phyloP scores from a whole-genome alignment of 2,797 vertebrate genomes.

The Pipistrellus kuhlii region DNA sequence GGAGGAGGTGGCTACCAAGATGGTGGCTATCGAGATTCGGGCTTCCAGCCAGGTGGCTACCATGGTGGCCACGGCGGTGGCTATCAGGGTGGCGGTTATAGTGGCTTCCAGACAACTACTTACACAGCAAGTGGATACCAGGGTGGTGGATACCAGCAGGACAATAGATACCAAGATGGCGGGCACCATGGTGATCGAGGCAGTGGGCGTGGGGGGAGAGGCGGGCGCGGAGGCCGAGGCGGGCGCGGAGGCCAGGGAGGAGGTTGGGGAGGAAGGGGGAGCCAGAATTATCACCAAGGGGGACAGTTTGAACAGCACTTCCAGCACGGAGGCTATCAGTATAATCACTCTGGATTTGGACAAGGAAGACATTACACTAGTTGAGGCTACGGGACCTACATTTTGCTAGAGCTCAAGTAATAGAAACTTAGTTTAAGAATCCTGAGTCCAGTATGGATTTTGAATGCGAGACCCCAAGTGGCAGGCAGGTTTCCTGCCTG shows the following conservation, averaged over 20 bases:
- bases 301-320: constrained; percentile 99
- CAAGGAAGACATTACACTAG: constrained; percentile 96
- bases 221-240: constrained; percentile 86
- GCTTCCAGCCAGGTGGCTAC: constrained; percentile 90
- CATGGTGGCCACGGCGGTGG: constrained; percentile 88
- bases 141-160: constrained; percentile 90
- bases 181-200: constrained; percentile 91
- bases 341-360: constrained; percentile 96
- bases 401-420: constrained; percentile 89
- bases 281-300: constrained; percentile 95
- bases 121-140: constrained; percentile 91
- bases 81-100: constrained; percentile 90
- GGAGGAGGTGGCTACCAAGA: constrained; percentile 91
- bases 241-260: constrained; percentile 91
- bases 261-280: constrained; percentile 95
- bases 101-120: constrained; percentile 90
- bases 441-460: constrained; percentile 75
- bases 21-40: constrained; percentile 89
- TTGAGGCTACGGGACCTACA: constrained; percentile 88
- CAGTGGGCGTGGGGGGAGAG: constrained; percentile 87
- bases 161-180: constrained; percentile 90
- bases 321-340: constrained; percentile 98
- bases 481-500: constrained; percentile 73
- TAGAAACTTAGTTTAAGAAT: constrained; percentile 84
- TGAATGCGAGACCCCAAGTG: constrained; percentile 76